Base-by-base conservation (phyloP, 1,140 invertebrate species). In the Himalopsyche phryganea region DNA sequence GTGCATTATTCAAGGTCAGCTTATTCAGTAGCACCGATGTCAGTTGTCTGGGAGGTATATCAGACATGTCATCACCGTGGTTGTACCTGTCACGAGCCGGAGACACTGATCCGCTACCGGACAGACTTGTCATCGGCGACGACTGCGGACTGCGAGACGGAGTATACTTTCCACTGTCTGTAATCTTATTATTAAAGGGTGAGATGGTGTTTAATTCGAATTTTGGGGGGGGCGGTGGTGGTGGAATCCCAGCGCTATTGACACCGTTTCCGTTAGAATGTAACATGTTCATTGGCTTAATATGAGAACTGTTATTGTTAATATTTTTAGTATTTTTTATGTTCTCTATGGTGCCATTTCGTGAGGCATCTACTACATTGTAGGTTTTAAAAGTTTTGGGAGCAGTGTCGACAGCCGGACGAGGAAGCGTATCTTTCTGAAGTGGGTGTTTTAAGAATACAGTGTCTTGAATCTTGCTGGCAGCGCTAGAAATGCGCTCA, bases 381-480 rank as follows among this genome's bases (percentile, higher is more conserved):
- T 51, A 13, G 54, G n/a, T 48, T 41, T 54, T 17, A 10, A 44
- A 33, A 36, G 14, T 50, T 63, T 63, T 1, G 49, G 48, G 23
- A 32, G 28, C 32, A 11, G 33, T 18, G 49, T 63, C 55, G 33
- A 53, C 54, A 6, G 45, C 28, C 23, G 46, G 17, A 33, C 18
- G 38, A 41, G 50, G 36, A 7, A 51, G 9, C 14, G 33, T 40
- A 10, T 53, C 23, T 46, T 44, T 61, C 17, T 77, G 76, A 1
- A 77, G 52, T 33, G 76, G 76, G 69, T 78, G 76, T 62, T 77
- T 78, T 23, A 75, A 74, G 7, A 78, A 73, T 41, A 78, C 69
- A 20, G 76, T 77, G 40, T 78, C 75, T 66, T 78, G 74, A 36
- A 78, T 78, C 68, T 73, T 76, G 50, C 75, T 74, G 15, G 76